A percentile compares a stretch with the other conserved stretches of the same genome.
Evolutionary conservation across 2,797 vertebrate species (phyloP).

Genomic region (Acipenser oxyrinchus): DNA sequence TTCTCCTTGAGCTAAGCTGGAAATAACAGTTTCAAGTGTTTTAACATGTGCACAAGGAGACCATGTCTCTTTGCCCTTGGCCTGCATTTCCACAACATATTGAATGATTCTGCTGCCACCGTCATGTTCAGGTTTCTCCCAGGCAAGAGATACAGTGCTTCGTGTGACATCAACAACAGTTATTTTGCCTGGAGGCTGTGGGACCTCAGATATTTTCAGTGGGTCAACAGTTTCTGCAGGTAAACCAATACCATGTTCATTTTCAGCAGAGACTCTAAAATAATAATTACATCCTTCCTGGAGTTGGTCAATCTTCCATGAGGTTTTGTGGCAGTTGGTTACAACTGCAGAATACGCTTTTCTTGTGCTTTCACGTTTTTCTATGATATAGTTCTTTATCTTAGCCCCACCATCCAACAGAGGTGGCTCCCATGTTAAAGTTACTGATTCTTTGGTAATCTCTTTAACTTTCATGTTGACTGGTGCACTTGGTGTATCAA

Average conservation of each 20-base stretch:
- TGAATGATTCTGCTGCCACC: conserved; percentile 93
- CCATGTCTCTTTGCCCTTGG: conserved; percentile 90
- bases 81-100: conserved; percentile 91
- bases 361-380: conserved; percentile 95
- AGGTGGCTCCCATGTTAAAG: conserved; percentile 87
- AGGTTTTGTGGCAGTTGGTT: conserved; percentile 89
- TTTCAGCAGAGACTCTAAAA: conserved; percentile 90
- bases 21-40: conserved; percentile 78
- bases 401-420: conserved; percentile 87
- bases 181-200: conserved; percentile 88
- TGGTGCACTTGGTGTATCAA: conserved; percentile 92
- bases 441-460: conserved; percentile 89
- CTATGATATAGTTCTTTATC: conserved; percentile 93
- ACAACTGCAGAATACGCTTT: conserved; percentile 91
- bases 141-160: conserved; percentile 87
- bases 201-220: conserved; percentile 92
- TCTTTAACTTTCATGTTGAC: conserved; percentile 84
- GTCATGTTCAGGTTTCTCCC: conserved; percentile 93
- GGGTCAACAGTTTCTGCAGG: conserved; percentile 79
- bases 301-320: conserved; percentile 87
- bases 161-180: conserved; percentile 89
- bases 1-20: conserved; percentile 82
- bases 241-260: conserved; percentile 85
- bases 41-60: conserved; percentile 84
- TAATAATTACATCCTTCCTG: conserved; percentile 95